phyloP scores from a whole-genome alignment of 2,113 vertebrate species.

The Protomyctophum bolini region DNA sequence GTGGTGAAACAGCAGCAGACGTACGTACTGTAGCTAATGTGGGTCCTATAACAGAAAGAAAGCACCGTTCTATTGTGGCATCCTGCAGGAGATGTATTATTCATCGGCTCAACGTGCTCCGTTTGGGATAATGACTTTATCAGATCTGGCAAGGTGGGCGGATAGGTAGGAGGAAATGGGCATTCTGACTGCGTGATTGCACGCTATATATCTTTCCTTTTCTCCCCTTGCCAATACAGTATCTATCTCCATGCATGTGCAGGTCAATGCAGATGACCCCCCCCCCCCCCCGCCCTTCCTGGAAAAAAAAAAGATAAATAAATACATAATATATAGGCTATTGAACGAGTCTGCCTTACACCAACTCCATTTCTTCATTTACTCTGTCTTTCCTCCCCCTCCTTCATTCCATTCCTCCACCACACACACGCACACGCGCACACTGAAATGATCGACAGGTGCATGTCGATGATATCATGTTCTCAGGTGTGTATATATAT shows the following conservation, averaged over 20 bases:
- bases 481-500: too few species aligned
- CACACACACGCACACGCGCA: background rate
- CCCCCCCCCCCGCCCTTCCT: background rate
- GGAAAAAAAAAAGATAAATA: background rate
- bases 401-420: background rate
- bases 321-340: background rate
- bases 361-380: background rate
- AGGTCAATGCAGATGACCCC: background rate
- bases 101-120: slow-evolving; percentile 62
- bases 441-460: slow-evolving; percentile 50
- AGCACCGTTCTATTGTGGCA: slow-evolving; percentile 47
- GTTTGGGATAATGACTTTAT: slow-evolving; percentile 71
- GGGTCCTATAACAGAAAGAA: slow-evolving; percentile 36
- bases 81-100: slow-evolving; percentile 65
- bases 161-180: slow-evolving; percentile 10
- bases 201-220: slow-evolving; percentile 13
- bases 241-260: slow-evolving; percentile 53
- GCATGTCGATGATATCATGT: too few species aligned
- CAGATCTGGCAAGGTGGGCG: slow-evolving; percentile 64
- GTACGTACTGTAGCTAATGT: slow-evolving; percentile 32
- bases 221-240: slow-evolving; percentile 36
- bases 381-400: too few species aligned
- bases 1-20: slow-evolving; percentile 32
- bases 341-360: background rate
- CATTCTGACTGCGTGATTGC: slow-evolving; percentile 17